A percentile compares a stretch with the other conserved stretches of the same genome.
These are phyloP conservation scores for Lycaon pictus DNA, from an alignment of 2,113 vertebrate species.

Conservation along the genomic window DNA sequence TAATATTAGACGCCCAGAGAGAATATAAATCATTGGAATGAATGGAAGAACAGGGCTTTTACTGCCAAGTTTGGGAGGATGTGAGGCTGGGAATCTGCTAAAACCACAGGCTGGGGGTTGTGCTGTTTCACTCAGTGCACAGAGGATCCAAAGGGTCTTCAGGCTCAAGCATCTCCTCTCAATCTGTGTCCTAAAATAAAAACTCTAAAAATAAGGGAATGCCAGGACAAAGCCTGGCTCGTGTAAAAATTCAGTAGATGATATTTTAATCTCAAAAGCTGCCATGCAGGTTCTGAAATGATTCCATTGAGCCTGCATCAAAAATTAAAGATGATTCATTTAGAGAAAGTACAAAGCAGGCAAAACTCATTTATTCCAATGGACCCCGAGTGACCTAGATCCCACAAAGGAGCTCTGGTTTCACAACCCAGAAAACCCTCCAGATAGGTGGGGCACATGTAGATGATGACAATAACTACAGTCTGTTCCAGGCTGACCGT, in stretches of 20 bases:
- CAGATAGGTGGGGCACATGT: rapidly evolving
- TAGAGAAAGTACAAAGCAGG: neutral
- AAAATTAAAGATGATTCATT: neutral
- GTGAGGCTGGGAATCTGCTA: constrained; percentile 76
- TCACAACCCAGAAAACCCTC: neutral
- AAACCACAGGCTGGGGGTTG: constrained; percentile 47
- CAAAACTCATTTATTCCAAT: neutral
- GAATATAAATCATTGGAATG: constrained; percentile 85
- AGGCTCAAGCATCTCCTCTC: constrained; percentile 16
- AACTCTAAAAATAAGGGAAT: rapidly evolving
- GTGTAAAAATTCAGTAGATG: neutral
- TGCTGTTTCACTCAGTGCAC: constrained; percentile 39
- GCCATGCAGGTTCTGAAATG: neutral
- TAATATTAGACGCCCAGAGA: constrained; percentile 86
- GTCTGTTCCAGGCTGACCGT: rapidly evolving
- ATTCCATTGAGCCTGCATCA: neutral
- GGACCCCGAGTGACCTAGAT: neutral
- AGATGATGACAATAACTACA: rapidly evolving
- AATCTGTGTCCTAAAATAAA: constrained; percentile 29
- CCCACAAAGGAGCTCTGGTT: neutral
- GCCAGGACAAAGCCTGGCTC: neutral
- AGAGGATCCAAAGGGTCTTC: constrained; percentile 23
- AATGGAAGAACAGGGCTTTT: constrained; percentile 73
- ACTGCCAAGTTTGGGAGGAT: constrained; percentile 83
- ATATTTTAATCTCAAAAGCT: neutral